Evolutionary conservation across 1,140 invertebrate genomes (phyloP).

Genomic region (Eurosta solidaginis): DNA sequence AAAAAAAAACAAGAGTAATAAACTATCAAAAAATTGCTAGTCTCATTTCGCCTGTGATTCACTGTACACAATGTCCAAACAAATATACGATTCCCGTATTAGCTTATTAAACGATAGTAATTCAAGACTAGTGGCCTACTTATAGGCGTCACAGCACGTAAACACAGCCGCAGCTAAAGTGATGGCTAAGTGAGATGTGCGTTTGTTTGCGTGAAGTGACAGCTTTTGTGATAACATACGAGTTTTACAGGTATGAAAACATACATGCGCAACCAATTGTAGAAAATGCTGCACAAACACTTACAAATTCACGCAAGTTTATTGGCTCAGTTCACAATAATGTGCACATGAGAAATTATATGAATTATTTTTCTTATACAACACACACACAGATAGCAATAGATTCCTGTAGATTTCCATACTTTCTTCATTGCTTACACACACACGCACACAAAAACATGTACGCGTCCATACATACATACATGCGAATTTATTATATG

Average conservation of each 20-base stretch:
- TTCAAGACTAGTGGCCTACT: conserved; percentile 16
- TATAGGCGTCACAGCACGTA: not conserved
- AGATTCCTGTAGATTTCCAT: not conserved
- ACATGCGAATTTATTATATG: not conserved
- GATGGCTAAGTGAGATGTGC: not conserved
- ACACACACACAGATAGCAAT: not conserved
- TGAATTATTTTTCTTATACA: not conserved
- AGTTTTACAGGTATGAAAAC: not conserved
- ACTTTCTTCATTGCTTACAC: not conserved
- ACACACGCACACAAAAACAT: not conserved
- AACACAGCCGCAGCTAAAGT: not conserved
- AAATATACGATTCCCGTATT: not conserved
- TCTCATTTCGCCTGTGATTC: too few relatives aligned
- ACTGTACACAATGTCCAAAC: not conserved
- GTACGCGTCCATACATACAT: not conserved
- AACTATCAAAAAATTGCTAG: too few relatives aligned
- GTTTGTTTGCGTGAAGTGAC: not conserved
- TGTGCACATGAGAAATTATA: not conserved
- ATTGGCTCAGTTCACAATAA: conserved; percentile 3
- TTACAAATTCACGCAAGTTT: not conserved
- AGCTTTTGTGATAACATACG: too few relatives aligned
- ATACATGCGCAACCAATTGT: conserved; percentile 13
- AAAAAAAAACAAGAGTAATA: too few relatives aligned
- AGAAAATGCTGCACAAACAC: not conserved
- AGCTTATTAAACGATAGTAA: not conserved